Percentiles rank a stretch among this genome's conserved stretches.
These are phyloP conservation scores for Meghimatium bilineatum DNA, from an alignment of 2,888 invertebrate genomes.

Conservation along the genomic window DNA sequence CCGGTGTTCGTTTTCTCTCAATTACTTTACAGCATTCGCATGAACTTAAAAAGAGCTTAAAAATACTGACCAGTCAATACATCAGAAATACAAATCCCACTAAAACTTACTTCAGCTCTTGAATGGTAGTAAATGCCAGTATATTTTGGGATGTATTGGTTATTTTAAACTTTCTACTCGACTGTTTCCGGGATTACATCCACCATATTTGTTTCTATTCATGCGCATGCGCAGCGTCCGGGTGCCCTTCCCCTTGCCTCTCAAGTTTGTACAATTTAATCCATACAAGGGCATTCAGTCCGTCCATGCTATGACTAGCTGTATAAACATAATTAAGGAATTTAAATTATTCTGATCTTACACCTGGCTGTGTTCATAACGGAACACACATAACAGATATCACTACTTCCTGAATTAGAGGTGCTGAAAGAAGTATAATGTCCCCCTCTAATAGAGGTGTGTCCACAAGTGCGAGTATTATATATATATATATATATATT, in stretches of 20 bases:
- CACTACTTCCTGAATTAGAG: no score
- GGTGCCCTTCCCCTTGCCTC: conserved; percentile 17
- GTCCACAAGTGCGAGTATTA: no score
- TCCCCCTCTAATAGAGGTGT: no score
- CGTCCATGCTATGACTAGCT: conserved; percentile 5
- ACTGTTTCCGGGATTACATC: conserved; percentile 36
- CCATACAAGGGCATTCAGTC: conserved; percentile 29
- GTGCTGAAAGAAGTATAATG: no score
- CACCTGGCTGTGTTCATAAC: neutral
- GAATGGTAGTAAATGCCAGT: neutral
- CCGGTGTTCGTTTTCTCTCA: neutral
- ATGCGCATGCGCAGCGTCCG: conserved; percentile 40
- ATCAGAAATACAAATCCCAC: neutral
- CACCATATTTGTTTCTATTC: conserved; percentile 33
- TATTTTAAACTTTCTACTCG: conserved; percentile 25
- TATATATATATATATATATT: no score
- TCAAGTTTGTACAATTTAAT: neutral
- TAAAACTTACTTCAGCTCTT: neutral
- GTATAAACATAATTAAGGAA: neutral
- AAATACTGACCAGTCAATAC: neutral
- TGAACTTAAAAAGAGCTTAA: neutral
- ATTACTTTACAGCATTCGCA: neutral
- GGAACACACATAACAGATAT: no score
- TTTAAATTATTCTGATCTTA: conserved; percentile 3
- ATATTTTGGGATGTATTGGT: neutral